A percentile compares a stretch with the other conserved stretches of the same genome.
phyloP scores from a whole-genome alignment of 2,797 vertebrate species.

The Australoheros facetus region DNA sequence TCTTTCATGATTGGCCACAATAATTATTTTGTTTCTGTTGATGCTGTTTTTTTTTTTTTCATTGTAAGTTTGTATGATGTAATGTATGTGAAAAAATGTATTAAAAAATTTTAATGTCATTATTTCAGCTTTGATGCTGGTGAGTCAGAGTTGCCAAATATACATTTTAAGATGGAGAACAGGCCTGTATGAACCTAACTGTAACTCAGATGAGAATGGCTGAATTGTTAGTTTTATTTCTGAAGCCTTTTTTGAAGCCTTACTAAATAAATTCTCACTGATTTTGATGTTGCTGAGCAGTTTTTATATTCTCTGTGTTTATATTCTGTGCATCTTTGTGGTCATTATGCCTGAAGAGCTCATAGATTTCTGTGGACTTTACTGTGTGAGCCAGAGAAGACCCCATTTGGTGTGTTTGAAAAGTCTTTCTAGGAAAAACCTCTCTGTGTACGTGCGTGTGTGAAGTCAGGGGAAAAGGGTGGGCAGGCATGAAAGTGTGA shows the following conservation, averaged over 20 bases:
- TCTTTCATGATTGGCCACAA: conserved; percentile 44
- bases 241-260: conserved; percentile 77
- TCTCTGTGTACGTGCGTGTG: conserved; percentile 5
- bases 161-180: conserved; percentile 62
- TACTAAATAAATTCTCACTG: conserved; percentile 75
- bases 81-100: conserved; percentile 56
- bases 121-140: conserved; percentile 87
- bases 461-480: conserved; percentile 2
- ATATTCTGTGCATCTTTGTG: conserved; percentile 29
- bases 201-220: conserved; percentile 40
- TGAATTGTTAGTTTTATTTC: conserved; percentile 70
- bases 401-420: conserved; percentile 26
- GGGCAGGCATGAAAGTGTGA: conserved; percentile 8
- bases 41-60: conserved; percentile 66
- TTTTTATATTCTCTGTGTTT: conserved; percentile 36
- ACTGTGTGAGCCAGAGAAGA: conserved; percentile 47
- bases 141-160: conserved; percentile 83
- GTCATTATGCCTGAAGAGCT: conserved; percentile 37
- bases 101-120: conserved; percentile 49
- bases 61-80: conserved; percentile 65
- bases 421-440: conserved; percentile 59
- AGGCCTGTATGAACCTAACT: conserved; percentile 48
- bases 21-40: conserved; percentile 51
- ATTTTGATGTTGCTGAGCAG: conserved; percentile 20
- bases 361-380: conserved; percentile 45